Percentiles rank a stretch among this genome's conserved stretches.
Evolutionary conservation across 2,113 vertebrate species (phyloP).

Genomic region (Entelurus aequoreus): DNA sequence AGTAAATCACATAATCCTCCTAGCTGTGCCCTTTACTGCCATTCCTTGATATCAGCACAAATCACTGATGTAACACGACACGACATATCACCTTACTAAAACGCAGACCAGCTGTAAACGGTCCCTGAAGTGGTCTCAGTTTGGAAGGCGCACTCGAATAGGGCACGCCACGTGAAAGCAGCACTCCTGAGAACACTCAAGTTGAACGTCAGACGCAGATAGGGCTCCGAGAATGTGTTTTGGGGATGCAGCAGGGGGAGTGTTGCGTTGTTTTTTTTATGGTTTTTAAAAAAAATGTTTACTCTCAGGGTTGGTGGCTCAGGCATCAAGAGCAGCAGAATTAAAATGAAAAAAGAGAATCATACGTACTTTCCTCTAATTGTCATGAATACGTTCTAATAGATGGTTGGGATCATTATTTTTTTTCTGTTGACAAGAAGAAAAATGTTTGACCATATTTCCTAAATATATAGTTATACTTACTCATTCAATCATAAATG

Average conservation of each 20-base stretch:
- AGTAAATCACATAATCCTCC: neutral
- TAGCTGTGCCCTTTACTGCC: slow-evolving; percentile 10
- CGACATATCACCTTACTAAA: slow-evolving; percentile 49
- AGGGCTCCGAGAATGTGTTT: slow-evolving; percentile 2
- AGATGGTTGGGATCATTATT: no score
- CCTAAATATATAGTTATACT: no score
- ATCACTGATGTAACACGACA: slow-evolving; percentile 23
- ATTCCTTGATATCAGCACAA: slow-evolving; percentile 40
- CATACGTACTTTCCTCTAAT: no score
- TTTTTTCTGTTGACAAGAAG: no score
- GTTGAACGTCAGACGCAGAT: slow-evolving; percentile 10
- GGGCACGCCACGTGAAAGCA: neutral
- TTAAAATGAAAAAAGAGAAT: slow-evolving; percentile 34
- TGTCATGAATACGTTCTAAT: no score
- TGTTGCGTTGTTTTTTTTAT: neutral
- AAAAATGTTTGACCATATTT: no score
- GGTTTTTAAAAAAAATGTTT: slow-evolving; percentile 5
- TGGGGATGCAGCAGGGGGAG: neutral
- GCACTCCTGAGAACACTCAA: slow-evolving; percentile 19
- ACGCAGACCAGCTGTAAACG: slow-evolving; percentile 36
- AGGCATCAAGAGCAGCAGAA: slow-evolving; percentile 15
- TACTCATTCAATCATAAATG: no score
- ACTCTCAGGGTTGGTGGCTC: neutral
- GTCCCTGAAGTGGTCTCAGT: slow-evolving; percentile 25
- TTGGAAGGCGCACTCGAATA: neutral